These are phyloP conservation scores for Pseudanteris insignis DNA, from an alignment of 2,888 invertebrate species.

Conservation along the genomic window DNA sequence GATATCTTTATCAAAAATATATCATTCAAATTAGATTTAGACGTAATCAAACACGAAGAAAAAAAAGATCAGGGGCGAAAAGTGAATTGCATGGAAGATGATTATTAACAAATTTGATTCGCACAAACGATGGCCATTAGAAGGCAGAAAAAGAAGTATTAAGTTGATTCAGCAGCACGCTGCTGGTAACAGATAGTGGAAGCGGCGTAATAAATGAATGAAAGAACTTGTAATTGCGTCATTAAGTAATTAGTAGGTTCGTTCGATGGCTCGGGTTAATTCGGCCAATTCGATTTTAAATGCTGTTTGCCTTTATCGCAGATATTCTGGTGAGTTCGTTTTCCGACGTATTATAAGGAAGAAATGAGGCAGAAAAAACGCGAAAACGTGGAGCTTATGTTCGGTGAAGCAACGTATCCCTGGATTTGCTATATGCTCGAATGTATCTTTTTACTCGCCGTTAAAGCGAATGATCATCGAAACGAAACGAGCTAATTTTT, in stretches of 20 bases:
- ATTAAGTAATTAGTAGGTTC: conserved; percentile 56
- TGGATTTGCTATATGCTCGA: conserved; percentile 12
- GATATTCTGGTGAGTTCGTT: conserved; percentile 43
- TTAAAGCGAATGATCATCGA: background rate
- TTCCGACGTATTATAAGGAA: conserved; percentile 40
- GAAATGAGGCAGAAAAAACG: conserved; percentile 40
- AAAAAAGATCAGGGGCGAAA: no score
- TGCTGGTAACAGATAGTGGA: conserved; percentile 26
- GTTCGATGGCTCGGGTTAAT: conserved; percentile 52
- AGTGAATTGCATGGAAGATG: no score
- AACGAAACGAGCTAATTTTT: no score
- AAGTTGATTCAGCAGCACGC: conserved; percentile 21
- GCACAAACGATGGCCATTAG: background rate
- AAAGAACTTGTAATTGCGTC: conserved; percentile 54
- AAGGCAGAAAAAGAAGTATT: background rate
- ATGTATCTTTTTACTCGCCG: conserved; percentile 16
- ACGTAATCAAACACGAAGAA: no score
- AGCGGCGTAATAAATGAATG: conserved; percentile 50
- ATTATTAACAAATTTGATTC: no score
- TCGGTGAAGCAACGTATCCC: conserved; percentile 9
- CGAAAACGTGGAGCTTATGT: conserved; percentile 15
- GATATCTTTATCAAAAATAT: no score
- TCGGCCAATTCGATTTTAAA: conserved; percentile 56
- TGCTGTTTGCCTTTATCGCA: conserved; percentile 47
- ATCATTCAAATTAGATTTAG: no score